A percentile compares a stretch with the other conserved stretches of the same genome.
Conservation (phyloP, 37 sponge, comb jelly and placozoan species). For the Diacarnus erythraeanus region DNA sequence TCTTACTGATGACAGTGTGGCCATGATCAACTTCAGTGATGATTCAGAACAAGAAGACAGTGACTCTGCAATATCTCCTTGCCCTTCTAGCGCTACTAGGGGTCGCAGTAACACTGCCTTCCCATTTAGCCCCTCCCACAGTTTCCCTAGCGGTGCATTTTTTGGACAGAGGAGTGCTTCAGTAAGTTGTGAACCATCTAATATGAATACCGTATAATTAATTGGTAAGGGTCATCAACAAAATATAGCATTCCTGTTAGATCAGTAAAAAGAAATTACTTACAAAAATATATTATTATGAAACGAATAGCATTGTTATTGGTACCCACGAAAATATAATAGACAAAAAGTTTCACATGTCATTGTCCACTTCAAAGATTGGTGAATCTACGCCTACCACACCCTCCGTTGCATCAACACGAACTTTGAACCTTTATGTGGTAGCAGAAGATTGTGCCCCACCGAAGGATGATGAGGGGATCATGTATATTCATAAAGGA, state of each 20-base stretch:
- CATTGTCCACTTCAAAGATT: too few species aligned
- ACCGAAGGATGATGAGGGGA: constrained; percentile 49
- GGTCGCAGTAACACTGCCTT: not conserved
- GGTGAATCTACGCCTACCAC: not conserved
- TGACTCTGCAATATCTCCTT: not conserved
- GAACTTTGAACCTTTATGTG: constrained; percentile 37
- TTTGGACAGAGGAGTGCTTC: too few species aligned
- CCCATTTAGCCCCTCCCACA: not conserved
- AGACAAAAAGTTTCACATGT: too few species aligned
- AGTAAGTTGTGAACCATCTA: too few species aligned
- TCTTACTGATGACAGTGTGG: constrained; percentile 24
- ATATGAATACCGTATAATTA: too few species aligned
- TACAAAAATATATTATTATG: too few species aligned
- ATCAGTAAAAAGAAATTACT: too few species aligned
- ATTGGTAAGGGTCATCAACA: too few species aligned
- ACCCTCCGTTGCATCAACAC: not conserved
- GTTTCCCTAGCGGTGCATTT: too few species aligned
- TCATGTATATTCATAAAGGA: constrained; percentile 47
- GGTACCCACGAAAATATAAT: too few species aligned
- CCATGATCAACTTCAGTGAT: constrained; percentile 53
- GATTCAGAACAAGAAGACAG: constrained; percentile 48
- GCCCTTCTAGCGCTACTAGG: not conserved
- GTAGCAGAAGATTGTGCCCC: constrained; percentile 70
- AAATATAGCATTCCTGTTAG: too few species aligned
- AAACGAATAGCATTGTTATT: too few species aligned